Base-by-base conservation (phyloP, 2,797 vertebrate genomes). In the Corythornis leucogaster region DNA sequence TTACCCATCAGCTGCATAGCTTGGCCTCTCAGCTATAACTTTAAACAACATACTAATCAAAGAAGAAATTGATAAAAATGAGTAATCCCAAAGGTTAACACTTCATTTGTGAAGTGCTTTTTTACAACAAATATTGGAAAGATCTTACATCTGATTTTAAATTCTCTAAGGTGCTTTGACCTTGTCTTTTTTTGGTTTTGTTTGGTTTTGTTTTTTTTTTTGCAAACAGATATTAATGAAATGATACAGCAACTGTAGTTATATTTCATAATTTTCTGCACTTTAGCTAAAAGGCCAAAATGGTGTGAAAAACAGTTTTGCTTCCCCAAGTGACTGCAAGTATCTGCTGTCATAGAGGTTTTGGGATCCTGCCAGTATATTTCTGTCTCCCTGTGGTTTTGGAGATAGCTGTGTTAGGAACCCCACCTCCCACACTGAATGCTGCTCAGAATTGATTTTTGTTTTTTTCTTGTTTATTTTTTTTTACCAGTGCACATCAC, bases 11-110 rank as follows among this genome's bases (percentile, higher is more conserved):
- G 11, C 76, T 43, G 2, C 15, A 2, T n/a, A 33, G 38, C 35
- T 80, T 71, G 40, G 40, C 19, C 6, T 9, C 46, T 51, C 30
- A 33, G 12, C 31, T 22, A 0, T 26, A 16, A 1, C 63, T 25
- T 24, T 64, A 24, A 31, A 10, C 11, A 35, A 2, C 2, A 0
- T 28, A 6, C 4, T 45, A 54, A n/a, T 70, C 61, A 22, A n/a
- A 35, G 55, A 62, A 48, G 24, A 35, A 11, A 40, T 6, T 53
- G 62, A 18, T 54, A 19, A 21, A 55, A 80, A 19, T 28, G 53
- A 54, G 12, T 48, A 14, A 20, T 42, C 11, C 9, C 22, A n/a
- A 33, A 42, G 19, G 12, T 64, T 75, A 58, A 21, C 21, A 12
- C 21, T 45, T 61, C 18, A 22, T 53, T 79, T 59, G 18, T 54